Percentiles rank a stretch among this genome's conserved stretches.
Evolutionary conservation across 2,113 vertebrate species (phyloP).

Genomic region (Nothoprocta pentlandii): DNA sequence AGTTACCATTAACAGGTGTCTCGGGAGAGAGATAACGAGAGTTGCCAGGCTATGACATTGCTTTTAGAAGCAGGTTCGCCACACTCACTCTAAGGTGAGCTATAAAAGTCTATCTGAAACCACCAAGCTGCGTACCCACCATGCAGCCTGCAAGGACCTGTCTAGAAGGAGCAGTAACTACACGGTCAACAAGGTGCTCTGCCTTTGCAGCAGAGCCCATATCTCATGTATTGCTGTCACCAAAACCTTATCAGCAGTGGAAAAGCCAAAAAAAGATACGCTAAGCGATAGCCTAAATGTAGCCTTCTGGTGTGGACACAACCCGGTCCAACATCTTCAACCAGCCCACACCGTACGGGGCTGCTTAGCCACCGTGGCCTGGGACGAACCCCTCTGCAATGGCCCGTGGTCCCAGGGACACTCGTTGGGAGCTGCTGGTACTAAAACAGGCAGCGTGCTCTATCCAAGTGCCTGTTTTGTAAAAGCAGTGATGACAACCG

Average conservation of each 20-base stretch:
- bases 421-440: not conserved
- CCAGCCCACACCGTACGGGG: not conserved
- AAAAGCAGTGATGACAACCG: not conserved
- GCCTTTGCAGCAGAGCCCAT: constrained; percentile 8
- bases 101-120: not conserved
- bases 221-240: not conserved
- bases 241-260: not conserved
- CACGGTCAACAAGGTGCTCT: not conserved
- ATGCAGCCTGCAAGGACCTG: not conserved
- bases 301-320: not conserved
- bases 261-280: not conserved
- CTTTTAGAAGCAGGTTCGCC: not conserved
- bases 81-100: not conserved
- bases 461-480: not conserved
- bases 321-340: not conserved
- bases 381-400: not conserved
- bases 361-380: not conserved
- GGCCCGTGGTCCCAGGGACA: not conserved
- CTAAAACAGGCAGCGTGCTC: not conserved
- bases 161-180: not conserved
- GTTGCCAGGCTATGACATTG: not conserved
- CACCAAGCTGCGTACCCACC: not conserved
- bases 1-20: rapidly evolving
- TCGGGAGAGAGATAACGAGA: not conserved
- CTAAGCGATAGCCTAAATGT: not conserved